phyloP scores from a whole-genome alignment of 2,888 invertebrate genomes.

The Harpalus rufipes region DNA sequence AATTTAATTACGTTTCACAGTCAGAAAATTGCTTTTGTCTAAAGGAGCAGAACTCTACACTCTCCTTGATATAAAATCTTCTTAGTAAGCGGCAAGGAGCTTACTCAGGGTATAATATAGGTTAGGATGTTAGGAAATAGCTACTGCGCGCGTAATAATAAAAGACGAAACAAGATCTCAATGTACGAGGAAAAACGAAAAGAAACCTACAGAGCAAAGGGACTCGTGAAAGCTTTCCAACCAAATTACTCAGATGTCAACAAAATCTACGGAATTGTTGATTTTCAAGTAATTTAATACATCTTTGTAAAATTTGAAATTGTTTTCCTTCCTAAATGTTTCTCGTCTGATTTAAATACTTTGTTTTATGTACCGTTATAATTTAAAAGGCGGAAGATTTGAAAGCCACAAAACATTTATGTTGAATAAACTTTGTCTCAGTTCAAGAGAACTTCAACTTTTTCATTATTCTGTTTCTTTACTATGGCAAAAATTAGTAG shows the following conservation, averaged over 20 bases:
- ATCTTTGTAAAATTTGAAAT: slow-evolving; percentile 17
- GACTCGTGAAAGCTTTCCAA: slow-evolving; percentile 27
- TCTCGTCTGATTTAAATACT: not conserved
- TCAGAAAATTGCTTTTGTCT: not conserved
- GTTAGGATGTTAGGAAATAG: slow-evolving; percentile 32
- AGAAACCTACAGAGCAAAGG: slow-evolving; percentile 14
- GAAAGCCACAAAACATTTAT: slow-evolving; percentile 2
- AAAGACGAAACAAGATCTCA: slow-evolving; percentile 37
- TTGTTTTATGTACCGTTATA: not conserved
- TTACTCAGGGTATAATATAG: slow-evolving; percentile 8
- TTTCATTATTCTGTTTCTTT: slow-evolving; percentile 1
- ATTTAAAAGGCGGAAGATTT: not conserved
- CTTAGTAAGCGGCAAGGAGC: slow-evolving; percentile 6
- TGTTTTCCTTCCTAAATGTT: slow-evolving; percentile 4
- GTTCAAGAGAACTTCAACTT: not conserved
- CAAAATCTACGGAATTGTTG: slow-evolving; percentile 31
- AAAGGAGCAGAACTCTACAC: not conserved
- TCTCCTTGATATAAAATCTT: slow-evolving; percentile 18
- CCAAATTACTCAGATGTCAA: slow-evolving; percentile 21
- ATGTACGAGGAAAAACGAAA: not conserved
- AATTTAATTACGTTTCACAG: not conserved
- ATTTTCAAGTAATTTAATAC: slow-evolving; percentile 26
- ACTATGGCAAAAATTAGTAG: no score
- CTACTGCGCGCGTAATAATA: slow-evolving; percentile 15
- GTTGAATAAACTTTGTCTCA: slow-evolving; percentile 37